Percentiles rank a stretch among this genome's conserved stretches.
Conservation (phyloP, 30 jellyfish, hydroid and myxozoan genomes). For the Aurelia sp. region DNA sequence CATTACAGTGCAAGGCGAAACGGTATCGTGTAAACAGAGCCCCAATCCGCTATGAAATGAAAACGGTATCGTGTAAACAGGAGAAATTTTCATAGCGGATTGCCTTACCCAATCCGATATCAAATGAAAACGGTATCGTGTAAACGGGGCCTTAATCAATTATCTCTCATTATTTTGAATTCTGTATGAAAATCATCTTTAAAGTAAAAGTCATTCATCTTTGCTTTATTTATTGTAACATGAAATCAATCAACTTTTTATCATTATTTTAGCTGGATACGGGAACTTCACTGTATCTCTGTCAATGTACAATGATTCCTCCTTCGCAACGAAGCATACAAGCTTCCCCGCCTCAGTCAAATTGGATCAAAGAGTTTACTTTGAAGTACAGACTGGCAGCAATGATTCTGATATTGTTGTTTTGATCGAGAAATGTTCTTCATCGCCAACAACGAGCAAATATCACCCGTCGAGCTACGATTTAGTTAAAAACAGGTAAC, state of each 20-base stretch:
- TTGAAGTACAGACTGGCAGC: slow-evolving; percentile 31
- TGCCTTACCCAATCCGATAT: too few species aligned
- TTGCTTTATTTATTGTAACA: not conserved
- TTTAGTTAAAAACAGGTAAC: slow-evolving; percentile 40
- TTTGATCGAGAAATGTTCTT: slow-evolving; percentile 47
- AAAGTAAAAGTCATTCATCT: too few species aligned
- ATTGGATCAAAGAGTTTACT: slow-evolving; percentile 31
- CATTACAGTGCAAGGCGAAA: too few species aligned
- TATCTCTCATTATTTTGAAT: not conserved
- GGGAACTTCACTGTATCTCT: slow-evolving; percentile 48
- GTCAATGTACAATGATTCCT: slow-evolving; percentile 19
- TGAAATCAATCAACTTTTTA: not conserved
- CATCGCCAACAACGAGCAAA: slow-evolving; percentile 50
- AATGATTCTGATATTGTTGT: slow-evolving; percentile 32
- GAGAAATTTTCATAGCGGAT: too few species aligned
- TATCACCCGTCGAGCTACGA: slow-evolving; percentile 34
- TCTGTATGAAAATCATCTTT: not conserved
- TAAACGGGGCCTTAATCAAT: too few species aligned
- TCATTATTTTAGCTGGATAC: slow-evolving; percentile 48
- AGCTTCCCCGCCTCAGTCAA: slow-evolving; percentile 41
- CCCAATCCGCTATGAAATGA: too few species aligned
- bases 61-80: too few species aligned
- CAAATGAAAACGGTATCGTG: too few species aligned
- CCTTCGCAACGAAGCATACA: not conserved
- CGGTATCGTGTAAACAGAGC: too few species aligned